phyloP scores from a whole-genome alignment of 2,797 vertebrate genomes.

The Vespertilio murinus region DNA sequence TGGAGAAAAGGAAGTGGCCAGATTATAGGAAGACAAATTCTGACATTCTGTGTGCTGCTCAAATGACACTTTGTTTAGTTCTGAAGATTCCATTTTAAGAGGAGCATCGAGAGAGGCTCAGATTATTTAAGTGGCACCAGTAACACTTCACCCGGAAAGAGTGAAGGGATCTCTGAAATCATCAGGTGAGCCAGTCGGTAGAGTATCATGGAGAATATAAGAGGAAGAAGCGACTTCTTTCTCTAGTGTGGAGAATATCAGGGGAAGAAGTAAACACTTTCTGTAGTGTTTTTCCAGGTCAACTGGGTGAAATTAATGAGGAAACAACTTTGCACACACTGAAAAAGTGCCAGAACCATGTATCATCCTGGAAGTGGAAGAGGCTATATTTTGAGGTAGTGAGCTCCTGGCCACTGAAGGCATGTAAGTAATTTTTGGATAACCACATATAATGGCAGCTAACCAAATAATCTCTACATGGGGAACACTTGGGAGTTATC shows the following conservation, averaged over 20 bases:
- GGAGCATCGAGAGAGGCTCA: not conserved
- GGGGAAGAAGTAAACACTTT: not conserved
- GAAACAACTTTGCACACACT: not conserved
- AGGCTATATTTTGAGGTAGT: not conserved
- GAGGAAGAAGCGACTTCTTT: not conserved
- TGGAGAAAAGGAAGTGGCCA: not conserved
- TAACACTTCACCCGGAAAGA: not conserved
- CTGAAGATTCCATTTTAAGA: not conserved
- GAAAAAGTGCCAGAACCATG: not conserved
- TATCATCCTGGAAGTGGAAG: not conserved
- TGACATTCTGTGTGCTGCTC: not conserved
- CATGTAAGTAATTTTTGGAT: not conserved
- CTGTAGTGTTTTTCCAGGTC: not conserved
- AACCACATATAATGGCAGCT: not conserved
- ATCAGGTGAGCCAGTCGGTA: not conserved
- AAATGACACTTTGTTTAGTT: not conserved
- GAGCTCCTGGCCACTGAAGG: not conserved
- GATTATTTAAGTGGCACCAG: too few species aligned
- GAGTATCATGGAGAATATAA: not conserved
- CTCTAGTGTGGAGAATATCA: not conserved
- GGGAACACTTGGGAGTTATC: not conserved
- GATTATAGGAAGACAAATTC: not conserved
- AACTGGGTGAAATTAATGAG: not conserved
- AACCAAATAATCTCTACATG: not conserved
- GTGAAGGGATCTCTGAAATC: not conserved